Evolutionary conservation across 2,888 invertebrate species (phyloP), one percentile per base, ranked within the genome.

Genomic region (Aspidiotus rigidus): DNA sequence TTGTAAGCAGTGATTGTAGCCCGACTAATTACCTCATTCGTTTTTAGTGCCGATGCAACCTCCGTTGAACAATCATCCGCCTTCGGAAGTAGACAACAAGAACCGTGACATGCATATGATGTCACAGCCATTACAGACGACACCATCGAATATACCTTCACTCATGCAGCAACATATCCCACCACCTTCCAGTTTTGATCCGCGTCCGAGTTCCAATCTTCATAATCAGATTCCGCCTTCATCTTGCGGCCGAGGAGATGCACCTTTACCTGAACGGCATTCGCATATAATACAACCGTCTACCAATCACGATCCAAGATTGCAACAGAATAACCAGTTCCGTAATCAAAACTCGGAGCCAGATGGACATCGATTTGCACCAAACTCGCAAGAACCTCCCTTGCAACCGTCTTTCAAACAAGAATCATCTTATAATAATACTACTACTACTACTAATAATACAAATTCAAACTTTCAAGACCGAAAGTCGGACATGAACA

Each of bases 321-420:
- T 67, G 0, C 67, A 59, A 53, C 28, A 28, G 28, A 42, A 49
- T 39, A 49, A 59, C 44, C 67, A 60, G 40, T 67, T 2, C 40
- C 44, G 67, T 13, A 67, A 67, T 49, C 67, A 67, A 42, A 67
- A 67, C 39, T 28, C 57, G 17, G 67, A 67, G 15, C 59, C 44
- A n/a, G 57, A 59, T 17, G 39, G 13, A 7, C 10, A 5, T 39
- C 59, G 67, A 60, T 67, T 60, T 53, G 40, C 16, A 44, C 59
- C 60, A n/a, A 67, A 67, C 49, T 53, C 67, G 15, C 44, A 60
- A 44, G 67, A 59, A 39, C 67, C 67, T 11, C 67, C 67, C 8
- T 9, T 13, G 10, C 16, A 9, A 8, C 39, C 59, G 28, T 57
- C 60, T 6, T 67, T 67, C 16, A 67, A 59, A 67, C 49, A 42